A percentile compares a stretch with the other conserved stretches of the same genome.
phyloP scores from a whole-genome alignment of 2,113 vertebrate genomes.

The Nibea coibor region DNA sequence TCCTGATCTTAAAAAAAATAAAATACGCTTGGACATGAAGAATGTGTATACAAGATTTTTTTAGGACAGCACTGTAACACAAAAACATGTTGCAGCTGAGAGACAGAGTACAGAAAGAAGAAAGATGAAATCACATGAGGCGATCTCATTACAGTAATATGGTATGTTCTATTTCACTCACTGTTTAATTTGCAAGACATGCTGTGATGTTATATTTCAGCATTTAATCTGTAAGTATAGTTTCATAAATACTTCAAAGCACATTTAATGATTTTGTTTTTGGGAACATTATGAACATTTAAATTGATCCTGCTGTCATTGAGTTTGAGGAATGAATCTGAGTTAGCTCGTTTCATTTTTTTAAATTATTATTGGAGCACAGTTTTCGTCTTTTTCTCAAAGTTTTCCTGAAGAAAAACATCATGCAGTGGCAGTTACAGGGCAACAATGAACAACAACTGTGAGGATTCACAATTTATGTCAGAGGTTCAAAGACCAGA shows the following conservation, averaged over 20 bases:
- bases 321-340: too few relatives aligned
- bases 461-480: too few relatives aligned
- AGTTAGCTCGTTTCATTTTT: too few relatives aligned
- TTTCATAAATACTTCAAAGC: background rate
- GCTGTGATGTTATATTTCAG: background rate
- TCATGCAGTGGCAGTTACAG: background rate
- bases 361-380: background rate
- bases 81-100: too few relatives aligned
- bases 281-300: background rate
- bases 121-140: too few relatives aligned
- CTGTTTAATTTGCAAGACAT: background rate
- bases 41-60: too few relatives aligned
- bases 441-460: background rate
- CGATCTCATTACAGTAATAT: too few relatives aligned
- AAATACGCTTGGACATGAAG: too few relatives aligned
- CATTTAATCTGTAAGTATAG: background rate
- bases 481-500: background rate
- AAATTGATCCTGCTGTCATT: background rate
- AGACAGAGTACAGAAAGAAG: too few relatives aligned
- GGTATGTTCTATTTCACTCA: background rate
- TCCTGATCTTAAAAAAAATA: too few relatives aligned
- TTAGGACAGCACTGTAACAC: too few relatives aligned
- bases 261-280: background rate
- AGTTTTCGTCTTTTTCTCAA: background rate
- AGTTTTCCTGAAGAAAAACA: background rate